Percentiles rank a stretch among this genome's conserved stretches.
Conservation (phyloP, 1,140 invertebrate species). For the Bombyx mandarina region DNA sequence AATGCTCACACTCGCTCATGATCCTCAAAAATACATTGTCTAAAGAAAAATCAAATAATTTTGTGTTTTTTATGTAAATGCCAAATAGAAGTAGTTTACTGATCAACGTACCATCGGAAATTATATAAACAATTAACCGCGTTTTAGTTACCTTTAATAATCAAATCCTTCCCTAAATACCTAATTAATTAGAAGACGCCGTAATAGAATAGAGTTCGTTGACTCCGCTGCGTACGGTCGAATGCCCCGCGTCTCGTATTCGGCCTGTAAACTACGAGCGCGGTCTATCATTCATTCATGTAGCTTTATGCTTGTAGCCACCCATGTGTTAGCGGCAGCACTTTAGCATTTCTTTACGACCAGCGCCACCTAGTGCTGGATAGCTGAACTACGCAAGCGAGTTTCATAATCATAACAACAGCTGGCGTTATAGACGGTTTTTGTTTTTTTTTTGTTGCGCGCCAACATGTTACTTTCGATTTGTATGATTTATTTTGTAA, state of each 20-base stretch:
- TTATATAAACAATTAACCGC: not conserved
- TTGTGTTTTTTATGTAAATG: not conserved
- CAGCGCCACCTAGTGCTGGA: conserved; percentile 51
- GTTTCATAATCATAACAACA: conserved; percentile 26
- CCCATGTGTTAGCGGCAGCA: conserved; percentile 13
- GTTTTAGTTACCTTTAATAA: not conserved
- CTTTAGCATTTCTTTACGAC: conserved; percentile 4
- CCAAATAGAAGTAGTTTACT: not conserved
- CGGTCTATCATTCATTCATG: conserved; percentile 44
- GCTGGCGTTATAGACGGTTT: conserved; percentile 31
- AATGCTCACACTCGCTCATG: too few species aligned
- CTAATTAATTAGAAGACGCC: conserved; percentile 13
- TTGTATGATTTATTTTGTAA: too few species aligned
- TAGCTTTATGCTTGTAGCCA: conserved; percentile 14
- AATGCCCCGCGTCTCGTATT: conserved; percentile 36
- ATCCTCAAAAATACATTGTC: too few species aligned
- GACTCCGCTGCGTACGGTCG: conserved; percentile 47
- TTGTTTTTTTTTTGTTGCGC: not conserved
- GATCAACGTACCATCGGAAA: not conserved
- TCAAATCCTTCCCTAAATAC: conserved; percentile 1
- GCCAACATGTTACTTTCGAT: not conserved
- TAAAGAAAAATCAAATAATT: too few species aligned
- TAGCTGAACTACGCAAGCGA: conserved; percentile 35
- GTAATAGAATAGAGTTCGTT: conserved; percentile 51
- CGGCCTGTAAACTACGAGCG: conserved; percentile 25